A percentile compares a stretch with the other conserved stretches of the same genome.
Conservation (phyloP, 2,113 vertebrate genomes). For the Circaetus gallicus region DNA sequence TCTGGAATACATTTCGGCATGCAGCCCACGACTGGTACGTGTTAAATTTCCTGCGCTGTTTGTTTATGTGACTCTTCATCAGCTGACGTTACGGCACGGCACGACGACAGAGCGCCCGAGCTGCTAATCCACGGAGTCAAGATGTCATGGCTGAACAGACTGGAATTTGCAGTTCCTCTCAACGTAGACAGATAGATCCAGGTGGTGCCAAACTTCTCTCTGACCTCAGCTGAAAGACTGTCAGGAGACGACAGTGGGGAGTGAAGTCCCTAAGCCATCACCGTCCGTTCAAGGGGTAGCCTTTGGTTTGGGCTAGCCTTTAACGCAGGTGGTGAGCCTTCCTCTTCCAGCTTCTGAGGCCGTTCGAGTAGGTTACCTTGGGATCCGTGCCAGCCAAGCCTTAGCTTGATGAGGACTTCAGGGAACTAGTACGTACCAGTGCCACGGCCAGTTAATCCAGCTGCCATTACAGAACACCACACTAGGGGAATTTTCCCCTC, state of each 20-base stretch:
- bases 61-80: neutral
- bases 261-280: neutral
- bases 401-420: neutral
- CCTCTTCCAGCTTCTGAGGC: no score
- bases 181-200: neutral
- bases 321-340: neutral
- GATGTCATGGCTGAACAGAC: neutral
- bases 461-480: neutral
- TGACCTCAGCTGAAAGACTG: neutral
- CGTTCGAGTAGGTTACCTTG: fast-evolving
- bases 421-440: neutral
- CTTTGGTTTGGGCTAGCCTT: neutral
- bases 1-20: neutral
- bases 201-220: neutral
- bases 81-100: neutral
- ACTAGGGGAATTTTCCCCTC: neutral
- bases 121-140: neutral
- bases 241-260: neutral
- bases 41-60: neutral
- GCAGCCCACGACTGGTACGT: neutral
- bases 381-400: neutral
- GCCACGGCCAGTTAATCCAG: neutral
- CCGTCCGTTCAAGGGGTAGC: neutral
- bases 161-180: neutral
- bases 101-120: neutral